Conservation (phyloP, 2,888 invertebrate genomes). For the Lycophotia porphyrea region DNA sequence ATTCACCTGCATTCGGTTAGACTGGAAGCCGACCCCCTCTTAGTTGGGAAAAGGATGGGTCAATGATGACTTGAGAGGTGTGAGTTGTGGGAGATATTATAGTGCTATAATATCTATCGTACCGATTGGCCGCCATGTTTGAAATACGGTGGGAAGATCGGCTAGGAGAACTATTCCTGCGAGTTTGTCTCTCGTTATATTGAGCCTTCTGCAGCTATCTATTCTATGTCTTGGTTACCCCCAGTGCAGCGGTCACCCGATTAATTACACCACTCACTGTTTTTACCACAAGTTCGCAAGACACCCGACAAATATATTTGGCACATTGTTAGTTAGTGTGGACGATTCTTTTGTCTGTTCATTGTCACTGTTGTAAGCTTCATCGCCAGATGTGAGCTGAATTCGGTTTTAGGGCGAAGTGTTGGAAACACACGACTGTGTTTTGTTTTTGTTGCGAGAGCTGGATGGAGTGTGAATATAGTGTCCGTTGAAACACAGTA, state of each 20-base stretch:
- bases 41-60: background rate
- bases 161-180: background rate
- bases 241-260: slow-evolving; percentile 77
- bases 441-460: slow-evolving; percentile 35
- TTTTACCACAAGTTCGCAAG: slow-evolving; percentile 59
- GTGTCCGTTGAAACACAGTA: background rate
- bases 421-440: slow-evolving; percentile 10
- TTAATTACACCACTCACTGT: slow-evolving; percentile 74
- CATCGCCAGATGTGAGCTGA: slow-evolving; percentile 52
- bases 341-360: slow-evolving; percentile 59
- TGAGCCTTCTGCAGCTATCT: slow-evolving; percentile 46
- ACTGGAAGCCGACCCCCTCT: background rate
- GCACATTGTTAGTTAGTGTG: slow-evolving; percentile 60
- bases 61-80: background rate
- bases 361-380: slow-evolving; percentile 54
- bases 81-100: background rate
- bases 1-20: background rate
- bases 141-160: background rate
- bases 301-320: slow-evolving; percentile 61
- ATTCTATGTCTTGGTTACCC: slow-evolving; percentile 70
- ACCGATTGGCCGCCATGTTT: background rate
- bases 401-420: slow-evolving; percentile 39
- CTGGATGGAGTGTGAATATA: background rate
- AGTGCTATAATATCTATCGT: background rate
- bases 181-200: background rate